Percentiles rank a stretch among this genome's conserved stretches.
phyloP scores from a whole-genome alignment of 2,888 invertebrate species.

The Steinernema hermaphroditum region DNA sequence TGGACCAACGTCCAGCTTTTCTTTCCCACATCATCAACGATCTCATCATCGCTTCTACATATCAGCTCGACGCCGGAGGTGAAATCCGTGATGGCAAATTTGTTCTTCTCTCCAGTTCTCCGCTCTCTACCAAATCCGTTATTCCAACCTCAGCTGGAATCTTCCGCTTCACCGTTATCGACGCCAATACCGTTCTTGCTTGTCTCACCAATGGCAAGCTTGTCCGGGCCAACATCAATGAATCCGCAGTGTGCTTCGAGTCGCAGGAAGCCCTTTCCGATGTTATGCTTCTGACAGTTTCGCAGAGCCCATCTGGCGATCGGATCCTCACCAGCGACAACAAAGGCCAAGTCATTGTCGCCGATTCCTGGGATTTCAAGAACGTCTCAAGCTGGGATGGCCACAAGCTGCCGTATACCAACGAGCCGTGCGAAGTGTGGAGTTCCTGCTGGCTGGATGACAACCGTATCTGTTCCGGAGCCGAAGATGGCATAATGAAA shows the following conservation, averaged over 20 bases:
- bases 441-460: slow-evolving; percentile 19
- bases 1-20: slow-evolving; percentile 49
- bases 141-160: slow-evolving; percentile 47
- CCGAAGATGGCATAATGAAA: slow-evolving; percentile 36
- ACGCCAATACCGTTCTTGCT: slow-evolving; percentile 5
- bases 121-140: background rate
- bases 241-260: background rate
- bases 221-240: background rate
- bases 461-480: slow-evolving; percentile 26
- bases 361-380: slow-evolving; percentile 6
- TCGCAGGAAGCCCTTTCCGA: background rate
- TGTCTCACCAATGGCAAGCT: slow-evolving; percentile 21
- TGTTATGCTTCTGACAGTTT: background rate
- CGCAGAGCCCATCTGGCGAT: background rate
- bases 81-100: slow-evolving; percentile 17
- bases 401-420: slow-evolving; percentile 44
- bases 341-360: slow-evolving; percentile 3
- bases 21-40: slow-evolving; percentile 36
- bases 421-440: slow-evolving; percentile 47
- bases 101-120: slow-evolving; percentile 13
- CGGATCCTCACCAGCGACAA: slow-evolving; percentile 1
- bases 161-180: slow-evolving; percentile 43
- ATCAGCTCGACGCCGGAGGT: slow-evolving; percentile 40
- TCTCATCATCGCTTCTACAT: slow-evolving; percentile 45
- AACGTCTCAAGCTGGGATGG: slow-evolving; percentile 42